Percentiles rank a stretch among this genome's conserved stretches.
phyloP scores from a whole-genome alignment of 1,140 invertebrate genomes.

The Epicauta chinensis region DNA sequence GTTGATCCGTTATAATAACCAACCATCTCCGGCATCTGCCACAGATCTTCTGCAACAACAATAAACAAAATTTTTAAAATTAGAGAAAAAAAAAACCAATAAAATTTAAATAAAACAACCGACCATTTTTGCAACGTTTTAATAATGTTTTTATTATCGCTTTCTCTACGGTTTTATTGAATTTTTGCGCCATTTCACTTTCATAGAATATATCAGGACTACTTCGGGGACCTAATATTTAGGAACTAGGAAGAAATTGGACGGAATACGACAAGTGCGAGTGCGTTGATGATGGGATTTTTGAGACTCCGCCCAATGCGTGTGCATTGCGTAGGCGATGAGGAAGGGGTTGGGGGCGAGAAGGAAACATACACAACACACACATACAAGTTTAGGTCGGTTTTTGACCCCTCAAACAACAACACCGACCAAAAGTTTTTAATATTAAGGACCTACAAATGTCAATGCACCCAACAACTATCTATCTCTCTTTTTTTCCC shows the following conservation, averaged over 20 bases:
- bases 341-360: slow-evolving; percentile 3
- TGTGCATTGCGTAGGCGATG: slow-evolving; percentile 32
- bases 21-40: slow-evolving; percentile 43
- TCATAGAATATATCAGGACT: background rate
- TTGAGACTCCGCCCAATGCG: slow-evolving; percentile 36
- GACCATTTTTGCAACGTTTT: background rate
- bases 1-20: slow-evolving; percentile 40
- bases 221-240: too few species aligned
- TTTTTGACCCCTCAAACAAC: slow-evolving; percentile 36
- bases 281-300: slow-evolving; percentile 19
- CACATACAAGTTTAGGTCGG: slow-evolving; percentile 21
- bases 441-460: slow-evolving; percentile 5
- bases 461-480: slow-evolving; percentile 16
- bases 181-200: background rate
- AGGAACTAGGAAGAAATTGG: too few species aligned
- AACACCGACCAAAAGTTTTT: background rate
- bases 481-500: too few species aligned
- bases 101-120: background rate
- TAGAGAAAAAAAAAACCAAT: too few species aligned
- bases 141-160: too few species aligned
- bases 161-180: too few species aligned
- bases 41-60: slow-evolving; percentile 39
- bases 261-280: slow-evolving; percentile 5
- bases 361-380: too few species aligned
- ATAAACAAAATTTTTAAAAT: slow-evolving; percentile 10